Conservation (phyloP, 2,888 invertebrate species). For the Tanypteryx hageni region DNA sequence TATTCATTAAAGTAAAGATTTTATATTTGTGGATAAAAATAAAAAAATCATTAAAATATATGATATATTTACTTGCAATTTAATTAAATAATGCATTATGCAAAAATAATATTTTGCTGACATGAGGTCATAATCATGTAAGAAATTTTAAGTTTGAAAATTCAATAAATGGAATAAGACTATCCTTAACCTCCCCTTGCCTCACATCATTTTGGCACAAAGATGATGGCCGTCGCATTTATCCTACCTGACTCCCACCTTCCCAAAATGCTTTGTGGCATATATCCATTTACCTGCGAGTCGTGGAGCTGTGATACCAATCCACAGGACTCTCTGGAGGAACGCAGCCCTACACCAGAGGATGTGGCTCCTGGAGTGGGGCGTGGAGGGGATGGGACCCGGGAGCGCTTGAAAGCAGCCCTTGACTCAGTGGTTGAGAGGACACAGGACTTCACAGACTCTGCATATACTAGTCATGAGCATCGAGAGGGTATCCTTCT, state of each 20-base stretch:
- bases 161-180: too few relatives aligned
- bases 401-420: constrained; percentile 90
- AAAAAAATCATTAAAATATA: too few relatives aligned
- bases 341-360: constrained; percentile 53
- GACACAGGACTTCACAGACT: constrained; percentile 99
- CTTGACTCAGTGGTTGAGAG: constrained; percentile 95
- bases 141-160: too few relatives aligned
- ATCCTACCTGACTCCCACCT: neutral
- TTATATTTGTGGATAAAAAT: too few relatives aligned
- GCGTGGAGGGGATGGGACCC: constrained; percentile 70
- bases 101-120: too few relatives aligned
- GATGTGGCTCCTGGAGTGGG: constrained; percentile 44
- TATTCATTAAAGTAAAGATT: too few relatives aligned
- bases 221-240: too few relatives aligned
- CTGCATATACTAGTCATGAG: constrained; percentile 98
- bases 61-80: too few relatives aligned
- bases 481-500: constrained; percentile 96
- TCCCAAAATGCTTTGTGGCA: constrained; percentile 12
- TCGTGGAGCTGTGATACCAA: constrained; percentile 33
- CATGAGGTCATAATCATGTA: too few relatives aligned
- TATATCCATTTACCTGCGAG: constrained; percentile 46
- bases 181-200: too few relatives aligned
- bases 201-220: too few relatives aligned
- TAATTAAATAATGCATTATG: too few relatives aligned
- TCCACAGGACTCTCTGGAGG: constrained; percentile 42